phyloP scores from a whole-genome alignment of 53 echinoderm and acorn worm genomes.

The Paelopatides confundens region DNA sequence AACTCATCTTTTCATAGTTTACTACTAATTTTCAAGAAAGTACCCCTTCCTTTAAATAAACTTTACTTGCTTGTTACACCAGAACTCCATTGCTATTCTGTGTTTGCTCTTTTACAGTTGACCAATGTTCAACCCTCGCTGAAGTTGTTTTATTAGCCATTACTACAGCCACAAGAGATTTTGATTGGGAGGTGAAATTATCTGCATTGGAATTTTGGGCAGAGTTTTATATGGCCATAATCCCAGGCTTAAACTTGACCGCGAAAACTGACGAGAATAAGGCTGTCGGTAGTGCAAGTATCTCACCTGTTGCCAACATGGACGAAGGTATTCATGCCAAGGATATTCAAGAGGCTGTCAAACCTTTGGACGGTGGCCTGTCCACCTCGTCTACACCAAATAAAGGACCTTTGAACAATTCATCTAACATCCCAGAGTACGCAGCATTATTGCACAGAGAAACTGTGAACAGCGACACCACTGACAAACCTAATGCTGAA shows the following conservation, averaged over 20 bases:
- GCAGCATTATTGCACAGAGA: neutral
- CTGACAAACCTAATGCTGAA: neutral
- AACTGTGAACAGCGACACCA: neutral
- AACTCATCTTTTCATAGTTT: no score
- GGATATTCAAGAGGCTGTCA: neutral
- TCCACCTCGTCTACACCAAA: neutral
- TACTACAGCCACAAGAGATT: conserved; percentile 54
- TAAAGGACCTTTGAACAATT: neutral
- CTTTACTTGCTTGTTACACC: no score
- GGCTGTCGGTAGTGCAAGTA: neutral
- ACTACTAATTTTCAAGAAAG: no score
- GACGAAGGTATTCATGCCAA: neutral
- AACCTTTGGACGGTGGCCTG: neutral
- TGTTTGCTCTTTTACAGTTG: neutral
- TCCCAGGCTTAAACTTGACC: neutral
- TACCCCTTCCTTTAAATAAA: no score
- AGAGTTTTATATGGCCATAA: conserved; percentile 27
- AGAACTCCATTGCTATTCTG: neutral
- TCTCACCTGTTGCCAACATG: no score
- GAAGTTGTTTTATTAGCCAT: conserved; percentile 20
- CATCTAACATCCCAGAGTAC: neutral
- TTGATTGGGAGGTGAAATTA: conserved; percentile 88
- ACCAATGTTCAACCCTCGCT: neutral
- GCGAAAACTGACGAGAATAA: neutral
- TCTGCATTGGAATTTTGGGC: conserved; percentile 72